Conservation (phyloP, 2,888 invertebrate species). For the Vannuccia rotundouncinata region DNA sequence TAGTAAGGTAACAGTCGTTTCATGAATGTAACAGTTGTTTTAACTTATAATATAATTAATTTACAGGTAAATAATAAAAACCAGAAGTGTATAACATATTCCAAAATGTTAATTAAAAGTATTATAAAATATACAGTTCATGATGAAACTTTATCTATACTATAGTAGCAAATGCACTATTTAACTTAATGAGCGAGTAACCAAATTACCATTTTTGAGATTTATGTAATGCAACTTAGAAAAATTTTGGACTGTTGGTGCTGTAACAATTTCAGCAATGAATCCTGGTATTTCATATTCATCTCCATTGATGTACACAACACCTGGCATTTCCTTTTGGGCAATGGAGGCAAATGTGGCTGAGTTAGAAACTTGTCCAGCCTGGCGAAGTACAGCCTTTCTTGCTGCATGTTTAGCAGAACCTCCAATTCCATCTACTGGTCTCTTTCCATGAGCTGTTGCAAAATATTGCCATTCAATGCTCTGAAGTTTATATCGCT, state of each 20-base stretch:
- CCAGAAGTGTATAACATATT: not conserved
- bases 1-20: not conserved
- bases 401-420: not conserved
- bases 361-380: not conserved
- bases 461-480: not conserved
- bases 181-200: not conserved
- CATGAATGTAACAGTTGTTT: not conserved
- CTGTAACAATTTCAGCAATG: not conserved
- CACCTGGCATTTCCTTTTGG: not conserved
- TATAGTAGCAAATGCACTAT: not conserved
- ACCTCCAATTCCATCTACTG: not conserved
- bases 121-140: not conserved
- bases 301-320: not conserved
- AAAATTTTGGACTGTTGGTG: not conserved
- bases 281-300: not conserved
- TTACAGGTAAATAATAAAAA: not conserved
- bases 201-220: not conserved
- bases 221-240: not conserved
- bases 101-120: not conserved
- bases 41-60: not conserved
- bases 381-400: not conserved
- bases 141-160: not conserved
- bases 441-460: constrained; percentile 5
- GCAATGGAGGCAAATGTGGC: not conserved
- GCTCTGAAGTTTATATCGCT: not conserved